Evolutionary conservation across 1,140 invertebrate species (phyloP), one percentile per base, ranked within the genome.

Genomic region (Nautilus pompilius): DNA sequence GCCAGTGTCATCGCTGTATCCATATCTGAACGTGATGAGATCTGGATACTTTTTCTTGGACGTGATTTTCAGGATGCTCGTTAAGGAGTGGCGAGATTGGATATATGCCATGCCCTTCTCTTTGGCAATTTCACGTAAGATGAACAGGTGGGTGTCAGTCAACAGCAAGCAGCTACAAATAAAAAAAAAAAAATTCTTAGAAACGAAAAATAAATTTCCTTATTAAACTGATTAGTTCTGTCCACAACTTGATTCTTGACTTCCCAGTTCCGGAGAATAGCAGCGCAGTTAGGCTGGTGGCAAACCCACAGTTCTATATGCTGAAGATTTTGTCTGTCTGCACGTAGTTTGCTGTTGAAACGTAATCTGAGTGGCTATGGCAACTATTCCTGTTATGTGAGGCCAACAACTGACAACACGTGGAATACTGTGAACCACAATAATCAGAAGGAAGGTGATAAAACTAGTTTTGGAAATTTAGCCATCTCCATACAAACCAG

Each of bases 21-120:
- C 93, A 77, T 95, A 95, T 80, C 96, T 96, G 79, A 98, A 96
- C 3, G 95, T 98, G 63, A 99, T 97, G 62, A 98, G 83, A 80
- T 98, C 93, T 0, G 95, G 93, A 81, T 93, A 89, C 60, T 90
- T 88, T 79, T 96, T 95, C 79, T 95, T 94, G 10, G 93, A 95
- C 1, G 95, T 98, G 63, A 99, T 98, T 85, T 94, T 96, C 15
- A 97, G 91, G 71, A 98, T 93, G 41, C 90, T 90, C 15, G 91
- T 90, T 53, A 99, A 84, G 1, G 91, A 90, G 34, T 93, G 87
- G 66, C 91, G 87, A 0, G 93, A 91, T 67, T 93, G 89, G 2
- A 98, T 88, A 77, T 91, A 89, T 0, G 91, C 94, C 71, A 89
- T 88, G 5, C 83, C 90, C 87, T 85, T 88, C 62, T 89, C 87